These are phyloP conservation scores for Chaenodraco wilsoni DNA, from an alignment of 2,797 vertebrate genomes.

Conservation along the genomic window DNA sequence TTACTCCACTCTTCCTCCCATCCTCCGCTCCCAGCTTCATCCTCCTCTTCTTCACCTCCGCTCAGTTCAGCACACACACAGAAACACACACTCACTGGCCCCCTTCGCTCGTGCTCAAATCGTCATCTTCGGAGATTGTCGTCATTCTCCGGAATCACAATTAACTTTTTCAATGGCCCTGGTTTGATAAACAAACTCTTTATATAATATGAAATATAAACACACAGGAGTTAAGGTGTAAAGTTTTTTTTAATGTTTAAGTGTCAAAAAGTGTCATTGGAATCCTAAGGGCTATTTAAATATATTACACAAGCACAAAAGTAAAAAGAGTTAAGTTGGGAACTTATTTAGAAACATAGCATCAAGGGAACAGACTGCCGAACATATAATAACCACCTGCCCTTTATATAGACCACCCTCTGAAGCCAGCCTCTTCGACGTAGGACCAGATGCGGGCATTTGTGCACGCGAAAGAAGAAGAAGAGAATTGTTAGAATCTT, in stretches of 20 bases:
- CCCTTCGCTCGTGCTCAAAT: slow-evolving; percentile 59
- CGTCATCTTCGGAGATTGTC: slow-evolving; percentile 84
- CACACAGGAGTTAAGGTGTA: neutral
- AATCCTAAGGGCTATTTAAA: neutral
- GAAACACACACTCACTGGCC: slow-evolving; percentile 47
- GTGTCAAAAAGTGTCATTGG: too few species aligned
- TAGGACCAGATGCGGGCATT: too few species aligned
- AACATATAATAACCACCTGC: too few species aligned
- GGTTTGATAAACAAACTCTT: slow-evolving; percentile 2
- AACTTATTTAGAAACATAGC: neutral
- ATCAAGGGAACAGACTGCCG: too few species aligned
- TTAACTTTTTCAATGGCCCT: slow-evolving; percentile 33
- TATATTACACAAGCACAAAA: neutral
- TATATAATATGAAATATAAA: neutral
- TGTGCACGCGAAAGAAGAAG: too few species aligned
- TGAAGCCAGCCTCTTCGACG: too few species aligned
- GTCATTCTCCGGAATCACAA: slow-evolving; percentile 58
- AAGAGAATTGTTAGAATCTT: neutral
- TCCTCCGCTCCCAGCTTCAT: slow-evolving; percentile 87
- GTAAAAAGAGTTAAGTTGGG: neutral
- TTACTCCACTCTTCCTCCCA: slow-evolving; percentile 88
- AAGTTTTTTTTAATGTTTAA: neutral
- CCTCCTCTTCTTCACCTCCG: slow-evolving; percentile 87
- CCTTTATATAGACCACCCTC: too few species aligned
- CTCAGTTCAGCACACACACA: slow-evolving; percentile 67